phyloP scores from a whole-genome alignment of 1,140 invertebrate species.

The Lordiphosa mommai region DNA sequence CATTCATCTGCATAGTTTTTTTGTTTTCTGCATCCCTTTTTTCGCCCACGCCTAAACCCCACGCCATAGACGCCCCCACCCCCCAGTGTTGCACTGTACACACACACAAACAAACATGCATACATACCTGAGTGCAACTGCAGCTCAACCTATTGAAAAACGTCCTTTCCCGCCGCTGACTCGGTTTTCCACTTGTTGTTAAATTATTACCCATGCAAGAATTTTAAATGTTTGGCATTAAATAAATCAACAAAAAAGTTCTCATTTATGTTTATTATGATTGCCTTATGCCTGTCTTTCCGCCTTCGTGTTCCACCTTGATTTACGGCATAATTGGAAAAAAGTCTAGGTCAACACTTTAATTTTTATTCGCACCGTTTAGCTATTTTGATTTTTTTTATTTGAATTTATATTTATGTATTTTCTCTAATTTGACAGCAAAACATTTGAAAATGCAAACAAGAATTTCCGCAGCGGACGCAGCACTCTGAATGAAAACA shows the following conservation, averaged over 20 bases:
- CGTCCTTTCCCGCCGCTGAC: conserved; percentile 35
- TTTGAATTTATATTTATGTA: conserved; percentile 3
- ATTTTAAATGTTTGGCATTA: conserved; percentile 6
- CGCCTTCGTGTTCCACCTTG: neutral
- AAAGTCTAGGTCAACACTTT: neutral
- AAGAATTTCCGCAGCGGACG: conserved; percentile 9
- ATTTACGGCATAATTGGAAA: neutral
- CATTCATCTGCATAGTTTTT: neutral
- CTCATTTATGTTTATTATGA: neutral
- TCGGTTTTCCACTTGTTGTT: conserved; percentile 29
- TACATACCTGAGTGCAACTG: conserved; percentile 47
- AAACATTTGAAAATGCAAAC: conserved; percentile 41
- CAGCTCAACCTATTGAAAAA: conserved; percentile 41
- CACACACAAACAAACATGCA: neutral
- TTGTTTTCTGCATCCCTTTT: neutral
- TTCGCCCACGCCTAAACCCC: neutral
- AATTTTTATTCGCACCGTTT: neutral
- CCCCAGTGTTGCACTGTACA: neutral
- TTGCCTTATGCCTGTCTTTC: neutral
- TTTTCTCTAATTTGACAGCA: conserved; percentile 51
- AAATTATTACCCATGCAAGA: conserved; percentile 55
- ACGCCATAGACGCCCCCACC: neutral
- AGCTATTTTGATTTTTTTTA: neutral
- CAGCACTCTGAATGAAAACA: conserved; percentile 21
- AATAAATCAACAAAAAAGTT: conserved; percentile 1